These are phyloP conservation scores for Hypselothyrea guttata DNA, from an alignment of 2,888 invertebrate genomes.

Conservation along the genomic window DNA sequence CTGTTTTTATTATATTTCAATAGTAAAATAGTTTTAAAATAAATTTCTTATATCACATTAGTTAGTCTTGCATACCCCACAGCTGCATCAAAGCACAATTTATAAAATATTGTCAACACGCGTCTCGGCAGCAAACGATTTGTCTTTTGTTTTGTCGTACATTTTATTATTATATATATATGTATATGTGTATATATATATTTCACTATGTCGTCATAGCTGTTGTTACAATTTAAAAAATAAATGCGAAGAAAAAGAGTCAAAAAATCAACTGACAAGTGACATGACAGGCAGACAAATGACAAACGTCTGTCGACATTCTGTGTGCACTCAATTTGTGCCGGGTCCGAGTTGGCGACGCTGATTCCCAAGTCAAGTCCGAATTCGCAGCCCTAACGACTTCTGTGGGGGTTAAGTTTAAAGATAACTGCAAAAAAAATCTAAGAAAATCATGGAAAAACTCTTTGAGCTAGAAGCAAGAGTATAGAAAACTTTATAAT, in stretches of 20 bases:
- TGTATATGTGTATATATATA: constrained; percentile 19
- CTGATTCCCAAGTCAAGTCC: constrained; percentile 9
- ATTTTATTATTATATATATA: constrained; percentile 40
- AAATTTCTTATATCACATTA: too few species aligned
- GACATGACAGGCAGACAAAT: constrained; percentile 77
- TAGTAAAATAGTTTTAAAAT: too few species aligned
- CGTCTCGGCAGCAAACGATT: constrained; percentile 46
- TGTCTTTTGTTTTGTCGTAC: constrained; percentile 58
- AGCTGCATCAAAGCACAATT: constrained; percentile 29
- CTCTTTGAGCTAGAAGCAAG: background rate
- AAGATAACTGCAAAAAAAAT: constrained; percentile 15
- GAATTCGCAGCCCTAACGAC: constrained; percentile 42
- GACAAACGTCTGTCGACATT: constrained; percentile 65
- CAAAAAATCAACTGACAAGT: constrained; percentile 75
- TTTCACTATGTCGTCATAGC: constrained; percentile 47
- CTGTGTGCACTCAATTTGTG: constrained; percentile 66
- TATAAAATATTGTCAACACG: constrained; percentile 65
- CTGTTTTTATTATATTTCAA: too few species aligned
- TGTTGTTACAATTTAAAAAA: constrained; percentile 64
- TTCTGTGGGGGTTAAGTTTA: constrained; percentile 39
- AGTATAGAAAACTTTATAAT: constrained; percentile 51
- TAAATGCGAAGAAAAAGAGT: constrained; percentile 39
- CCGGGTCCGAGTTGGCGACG: constrained; percentile 17
- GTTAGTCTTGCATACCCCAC: too few species aligned
- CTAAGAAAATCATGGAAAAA: background rate